Evolutionary conservation across 2,113 vertebrate species (phyloP).

Genomic region (Mormyrus iriodes): DNA sequence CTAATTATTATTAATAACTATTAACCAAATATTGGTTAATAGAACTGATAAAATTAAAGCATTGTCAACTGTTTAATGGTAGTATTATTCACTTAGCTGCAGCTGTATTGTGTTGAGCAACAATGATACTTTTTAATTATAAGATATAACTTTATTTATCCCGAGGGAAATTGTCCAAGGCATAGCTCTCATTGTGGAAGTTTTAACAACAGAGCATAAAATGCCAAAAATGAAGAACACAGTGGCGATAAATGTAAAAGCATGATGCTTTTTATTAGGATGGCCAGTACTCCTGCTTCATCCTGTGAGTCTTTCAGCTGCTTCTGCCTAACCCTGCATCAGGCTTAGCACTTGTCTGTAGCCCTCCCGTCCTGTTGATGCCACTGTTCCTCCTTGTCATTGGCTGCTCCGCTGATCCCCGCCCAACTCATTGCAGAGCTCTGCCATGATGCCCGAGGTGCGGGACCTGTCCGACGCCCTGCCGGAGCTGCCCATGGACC

Average conservation of each 20-base stretch:
- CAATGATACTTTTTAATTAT: neutral
- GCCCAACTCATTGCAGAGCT: conserved; percentile 57
- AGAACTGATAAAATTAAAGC: neutral
- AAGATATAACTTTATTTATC: neutral
- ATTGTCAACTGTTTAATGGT: neutral
- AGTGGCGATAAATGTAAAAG: neutral
- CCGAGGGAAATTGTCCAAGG: neutral
- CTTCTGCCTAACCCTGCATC: neutral
- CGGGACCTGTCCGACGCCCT: conserved; percentile 85
- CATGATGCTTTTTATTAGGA: neutral
- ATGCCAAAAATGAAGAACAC: neutral
- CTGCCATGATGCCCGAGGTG: conserved; percentile 85
- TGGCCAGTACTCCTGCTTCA: neutral
- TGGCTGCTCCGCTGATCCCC: neutral
- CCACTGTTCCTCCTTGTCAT: neutral
- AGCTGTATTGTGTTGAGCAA: neutral
- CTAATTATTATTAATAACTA: neutral
- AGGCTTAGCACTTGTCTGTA: neutral
- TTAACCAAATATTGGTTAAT: neutral
- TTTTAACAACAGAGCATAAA: neutral
- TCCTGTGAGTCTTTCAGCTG: neutral
- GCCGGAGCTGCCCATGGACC: conserved; percentile 85
- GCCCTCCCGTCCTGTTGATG: neutral
- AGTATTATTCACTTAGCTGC: neutral
- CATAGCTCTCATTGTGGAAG: neutral